Conservation (phyloP, 2,797 vertebrate species). For the Rhinichthys osculus region DNA sequence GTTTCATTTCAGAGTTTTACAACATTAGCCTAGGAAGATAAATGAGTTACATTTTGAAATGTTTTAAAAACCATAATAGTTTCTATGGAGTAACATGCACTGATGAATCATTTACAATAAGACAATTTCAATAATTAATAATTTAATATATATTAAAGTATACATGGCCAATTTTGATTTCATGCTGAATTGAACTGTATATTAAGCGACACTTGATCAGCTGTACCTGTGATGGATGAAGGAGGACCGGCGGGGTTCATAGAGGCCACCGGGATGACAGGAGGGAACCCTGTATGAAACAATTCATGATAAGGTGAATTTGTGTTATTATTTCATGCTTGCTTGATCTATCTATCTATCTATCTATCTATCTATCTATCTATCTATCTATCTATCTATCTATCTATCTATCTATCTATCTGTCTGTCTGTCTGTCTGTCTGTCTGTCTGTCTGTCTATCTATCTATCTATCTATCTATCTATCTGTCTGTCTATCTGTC, state of each 20-base stretch:
- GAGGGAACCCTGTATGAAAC: conserved; percentile 40
- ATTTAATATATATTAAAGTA: background rate
- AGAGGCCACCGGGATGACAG: conserved; percentile 23
- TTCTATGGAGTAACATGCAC: background rate
- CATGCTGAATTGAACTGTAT: background rate
- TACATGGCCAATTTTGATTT: background rate
- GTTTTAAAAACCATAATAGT: background rate
- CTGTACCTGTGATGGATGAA: conserved; percentile 6
- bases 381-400: too few relatives aligned
- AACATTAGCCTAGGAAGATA: background rate
- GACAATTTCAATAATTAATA: background rate
- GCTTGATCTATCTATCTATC: too few relatives aligned
- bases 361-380: accelerated
- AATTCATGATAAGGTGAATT: background rate
- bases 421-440: too few relatives aligned
- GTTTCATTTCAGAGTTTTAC: background rate
- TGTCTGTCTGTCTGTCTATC: too few relatives aligned
- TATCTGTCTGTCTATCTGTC: too few relatives aligned
- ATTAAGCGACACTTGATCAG: background rate
- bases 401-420: too few relatives aligned
- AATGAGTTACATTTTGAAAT: background rate
- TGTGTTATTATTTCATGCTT: background rate
- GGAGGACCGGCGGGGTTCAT: background rate
- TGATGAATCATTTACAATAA: background rate
- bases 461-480: accelerated